These are phyloP conservation scores for Cataglyphis altisquamis DNA, from an alignment of 2,888 invertebrate species.

Conservation along the genomic window DNA sequence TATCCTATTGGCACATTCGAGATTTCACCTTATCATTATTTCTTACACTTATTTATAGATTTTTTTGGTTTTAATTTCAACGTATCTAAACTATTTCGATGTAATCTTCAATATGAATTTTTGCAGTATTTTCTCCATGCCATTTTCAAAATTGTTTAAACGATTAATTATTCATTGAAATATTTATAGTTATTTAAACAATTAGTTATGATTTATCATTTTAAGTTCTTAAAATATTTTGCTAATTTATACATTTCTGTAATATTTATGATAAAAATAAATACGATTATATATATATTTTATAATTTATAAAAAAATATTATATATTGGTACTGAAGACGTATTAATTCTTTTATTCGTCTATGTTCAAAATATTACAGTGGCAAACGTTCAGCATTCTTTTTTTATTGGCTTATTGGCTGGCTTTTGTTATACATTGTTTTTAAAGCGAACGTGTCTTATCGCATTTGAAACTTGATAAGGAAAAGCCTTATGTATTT, in stretches of 20 bases:
- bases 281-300: background rate
- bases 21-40: background rate
- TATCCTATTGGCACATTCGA: background rate
- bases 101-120: background rate
- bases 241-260: background rate
- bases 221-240: background rate
- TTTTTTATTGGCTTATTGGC: background rate
- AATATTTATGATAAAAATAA: background rate
- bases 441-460: background rate
- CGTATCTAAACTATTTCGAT: background rate
- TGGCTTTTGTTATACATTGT: background rate
- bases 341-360: background rate
- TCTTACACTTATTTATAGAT: background rate
- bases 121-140: background rate
- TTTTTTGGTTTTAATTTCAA: background rate
- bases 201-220: background rate
- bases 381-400: background rate
- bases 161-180: background rate
- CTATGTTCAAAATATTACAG: background rate
- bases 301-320: background rate
- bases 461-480: background rate
- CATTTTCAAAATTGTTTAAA: background rate
- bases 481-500: background rate
- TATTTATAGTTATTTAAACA: background rate
- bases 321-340: background rate